Evolutionary conservation across 2,888 invertebrate genomes (phyloP).

Genomic region (Diarsia brunnea): DNA sequence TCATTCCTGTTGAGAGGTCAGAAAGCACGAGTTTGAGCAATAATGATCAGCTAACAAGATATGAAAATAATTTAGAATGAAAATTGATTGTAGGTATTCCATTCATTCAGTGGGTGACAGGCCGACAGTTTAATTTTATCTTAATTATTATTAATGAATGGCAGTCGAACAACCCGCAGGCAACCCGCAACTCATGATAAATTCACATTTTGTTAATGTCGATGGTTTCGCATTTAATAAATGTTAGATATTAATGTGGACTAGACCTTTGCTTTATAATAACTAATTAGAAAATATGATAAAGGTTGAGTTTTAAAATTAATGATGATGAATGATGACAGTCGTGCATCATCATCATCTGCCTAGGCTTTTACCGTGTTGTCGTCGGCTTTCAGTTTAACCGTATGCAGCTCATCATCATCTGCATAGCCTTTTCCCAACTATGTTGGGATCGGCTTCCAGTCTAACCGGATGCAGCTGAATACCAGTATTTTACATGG

Average conservation of each 20-base stretch:
- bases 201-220: not conserved
- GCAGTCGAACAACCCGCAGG: not conserved
- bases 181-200: not conserved
- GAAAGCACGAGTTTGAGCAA: not conserved
- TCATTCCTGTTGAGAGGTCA: not conserved
- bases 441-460: too few relatives aligned
- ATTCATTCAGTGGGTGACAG: not conserved
- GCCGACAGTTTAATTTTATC: slow-evolving; percentile 4
- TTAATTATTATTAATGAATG: slow-evolving; percentile 16
- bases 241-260: not conserved
- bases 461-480: too few relatives aligned
- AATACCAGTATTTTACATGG: too few relatives aligned
- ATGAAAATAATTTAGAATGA: not conserved
- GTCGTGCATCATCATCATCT: too few relatives aligned
- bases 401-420: too few relatives aligned
- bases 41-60: not conserved
- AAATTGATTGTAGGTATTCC: slow-evolving; percentile 14
- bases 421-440: too few relatives aligned
- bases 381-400: too few relatives aligned
- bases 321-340: too few relatives aligned
- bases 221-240: not conserved
- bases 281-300: not conserved
- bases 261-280: not conserved
- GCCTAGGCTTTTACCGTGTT: too few relatives aligned
- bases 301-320: not conserved